Evolutionary conservation across 37 sponge, comb jelly and placozoan genomes (phyloP).

Genomic region (Axinella damicornis): DNA sequence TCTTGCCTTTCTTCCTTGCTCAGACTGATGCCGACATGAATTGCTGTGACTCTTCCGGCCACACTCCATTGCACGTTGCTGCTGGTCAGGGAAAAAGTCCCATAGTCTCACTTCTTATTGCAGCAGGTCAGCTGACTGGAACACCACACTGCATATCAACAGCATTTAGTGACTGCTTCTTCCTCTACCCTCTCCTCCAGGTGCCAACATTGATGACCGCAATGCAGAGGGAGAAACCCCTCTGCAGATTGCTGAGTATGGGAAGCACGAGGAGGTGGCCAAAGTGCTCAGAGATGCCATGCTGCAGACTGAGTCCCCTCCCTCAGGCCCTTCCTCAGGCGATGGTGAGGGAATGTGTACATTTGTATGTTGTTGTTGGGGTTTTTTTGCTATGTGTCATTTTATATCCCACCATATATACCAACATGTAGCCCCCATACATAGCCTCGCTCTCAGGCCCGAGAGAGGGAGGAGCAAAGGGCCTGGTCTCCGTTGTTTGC

Average conservation of each 20-base stretch:
- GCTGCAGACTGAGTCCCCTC: conserved; percentile 4
- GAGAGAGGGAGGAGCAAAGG: too few species aligned
- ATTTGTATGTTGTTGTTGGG: too few species aligned
- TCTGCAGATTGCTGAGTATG: conserved; percentile 54
- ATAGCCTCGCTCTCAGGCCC: too few species aligned
- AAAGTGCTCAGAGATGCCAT: conserved; percentile 43
- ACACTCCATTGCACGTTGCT: conserved; percentile 77
- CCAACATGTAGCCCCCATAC: too few species aligned
- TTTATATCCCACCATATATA: too few species aligned
- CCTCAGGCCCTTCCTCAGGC: too few species aligned
- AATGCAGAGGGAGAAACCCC: conserved; percentile 82
- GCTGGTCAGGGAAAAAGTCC: conserved; percentile 55
- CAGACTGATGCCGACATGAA: conserved; percentile 60
- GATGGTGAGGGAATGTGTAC: too few species aligned
- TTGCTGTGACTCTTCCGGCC: conserved; percentile 70
- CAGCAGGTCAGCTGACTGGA: conserved; percentile 24
- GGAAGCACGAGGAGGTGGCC: conserved; percentile 56
- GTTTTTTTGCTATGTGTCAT: too few species aligned
- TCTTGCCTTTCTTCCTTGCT: background rate
- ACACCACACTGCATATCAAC: too few species aligned
- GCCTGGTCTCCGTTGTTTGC: too few species aligned
- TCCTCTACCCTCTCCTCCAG: conserved; percentile 37
- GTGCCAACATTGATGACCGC: conserved; percentile 44
- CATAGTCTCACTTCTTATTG: conserved; percentile 48
- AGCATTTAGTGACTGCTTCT: too few species aligned